Evolutionary conservation across 2,888 invertebrate genomes (phyloP).

Genomic region (Lycia hirtaria): DNA sequence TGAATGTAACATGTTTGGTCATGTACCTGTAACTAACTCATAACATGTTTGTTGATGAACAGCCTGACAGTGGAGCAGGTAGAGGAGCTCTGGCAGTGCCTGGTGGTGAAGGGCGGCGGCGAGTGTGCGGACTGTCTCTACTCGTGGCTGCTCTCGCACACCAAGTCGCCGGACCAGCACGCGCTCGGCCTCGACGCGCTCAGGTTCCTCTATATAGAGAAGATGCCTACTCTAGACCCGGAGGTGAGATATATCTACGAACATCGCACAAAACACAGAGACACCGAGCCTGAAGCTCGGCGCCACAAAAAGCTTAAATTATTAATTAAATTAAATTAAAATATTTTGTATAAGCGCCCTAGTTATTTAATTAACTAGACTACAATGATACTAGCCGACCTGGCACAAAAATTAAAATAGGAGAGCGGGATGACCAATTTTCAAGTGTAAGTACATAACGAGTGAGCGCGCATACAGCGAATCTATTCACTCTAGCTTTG

Average conservation of each 20-base stretch:
- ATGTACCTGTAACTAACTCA: not conserved
- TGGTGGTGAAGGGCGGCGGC: conserved; percentile 90
- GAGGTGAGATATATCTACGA: conserved; percentile 79
- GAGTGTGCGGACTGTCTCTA: conserved; percentile 97
- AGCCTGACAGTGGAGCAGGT: conserved; percentile 94
- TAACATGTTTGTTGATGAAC: conserved; percentile 14
- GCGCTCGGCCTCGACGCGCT: conserved; percentile 95
- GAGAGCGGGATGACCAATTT: no score
- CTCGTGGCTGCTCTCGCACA: conserved; percentile 96
- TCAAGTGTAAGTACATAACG: no score
- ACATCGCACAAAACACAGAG: not conserved
- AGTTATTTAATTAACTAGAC: no score
- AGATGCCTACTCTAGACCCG: conserved; percentile 94
- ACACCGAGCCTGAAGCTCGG: no score
- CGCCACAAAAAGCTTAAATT: no score
- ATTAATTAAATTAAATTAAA: no score
- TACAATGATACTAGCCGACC: no score
- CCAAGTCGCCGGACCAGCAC: conserved; percentile 96
- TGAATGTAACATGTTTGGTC: no score
- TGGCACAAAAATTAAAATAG: no score
- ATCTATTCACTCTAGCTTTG: no score
- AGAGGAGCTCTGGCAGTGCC: conserved; percentile 95
- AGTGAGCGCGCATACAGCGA: no score
- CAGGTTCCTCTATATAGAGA: conserved; percentile 94
- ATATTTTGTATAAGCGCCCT: no score